Evolutionary conservation across 2,888 invertebrate species (phyloP), one percentile per base, ranked within the genome.

Genomic region (Ectropis crepuscularia): DNA sequence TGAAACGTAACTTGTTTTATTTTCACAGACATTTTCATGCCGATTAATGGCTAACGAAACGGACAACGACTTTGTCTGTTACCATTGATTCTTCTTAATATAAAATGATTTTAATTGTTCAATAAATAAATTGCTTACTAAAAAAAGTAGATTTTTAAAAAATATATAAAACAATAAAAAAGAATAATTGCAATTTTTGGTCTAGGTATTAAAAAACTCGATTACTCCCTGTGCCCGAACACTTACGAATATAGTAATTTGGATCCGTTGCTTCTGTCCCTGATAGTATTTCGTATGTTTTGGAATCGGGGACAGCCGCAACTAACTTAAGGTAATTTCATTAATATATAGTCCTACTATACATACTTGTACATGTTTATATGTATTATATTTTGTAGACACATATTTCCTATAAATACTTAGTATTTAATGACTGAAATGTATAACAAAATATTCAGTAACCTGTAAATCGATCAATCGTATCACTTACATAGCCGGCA

Each of bases 151-250:
- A 43, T 53, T 45, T 28, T 9, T 37, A 12, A 47, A n/a, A 10
- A 39, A 6, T 37, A 53, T 28, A 47, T 42, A 45, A 53, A 41
- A 53, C 43, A 59, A 65, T 28, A 39, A 64, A 43, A 46, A 38
- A 2, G 39, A 49, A 60, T 41, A 42, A 62, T 61, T 71, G 69
- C 66, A 72, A 53, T 57, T 60, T 64, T 65, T 65, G 64, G 55
- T 65, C 53, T 55, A 51, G 63, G 51, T 63, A 47, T 74, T 72
- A 69, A 70, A 71, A 75, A 71, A 75, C 68, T 69, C 63, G 69
- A 70, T 65, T 68, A 69, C 57, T 76, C 79, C 81, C 82, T 81
- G 81, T 81, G 77, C 76, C 79, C 80, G 82, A 78, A 74, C 73
- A 59, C 64, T 61, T 58, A 61, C 50, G 59, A 53, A 46, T 53